A percentile compares a stretch with the other conserved stretches of the same genome.
Conservation (phyloP, 2,888 invertebrate genomes). For the Conops quadrifasciatus region DNA sequence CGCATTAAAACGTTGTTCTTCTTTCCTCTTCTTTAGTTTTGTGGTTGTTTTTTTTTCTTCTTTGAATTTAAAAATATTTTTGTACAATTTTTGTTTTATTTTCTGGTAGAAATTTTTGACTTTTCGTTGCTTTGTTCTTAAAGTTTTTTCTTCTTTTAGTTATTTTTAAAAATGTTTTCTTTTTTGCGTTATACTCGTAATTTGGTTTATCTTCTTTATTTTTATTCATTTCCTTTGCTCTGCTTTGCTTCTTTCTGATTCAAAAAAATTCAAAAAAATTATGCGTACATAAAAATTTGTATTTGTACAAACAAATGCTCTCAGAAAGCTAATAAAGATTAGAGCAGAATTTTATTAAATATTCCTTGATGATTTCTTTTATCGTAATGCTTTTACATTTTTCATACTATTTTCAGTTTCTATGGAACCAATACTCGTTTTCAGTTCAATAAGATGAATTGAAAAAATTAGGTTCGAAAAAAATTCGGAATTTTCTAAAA, state of each 20-base stretch:
- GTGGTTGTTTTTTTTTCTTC: not conserved
- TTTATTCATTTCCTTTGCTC: not conserved
- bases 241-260: slow-evolving; percentile 4
- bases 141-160: slow-evolving; percentile 9
- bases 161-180: slow-evolving; percentile 8
- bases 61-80: not conserved
- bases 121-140: not conserved
- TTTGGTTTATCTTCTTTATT: not conserved
- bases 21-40: not conserved
- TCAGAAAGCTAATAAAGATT: slow-evolving; percentile 9
- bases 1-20: slow-evolving; percentile 7
- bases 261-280: slow-evolving; percentile 10
- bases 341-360: slow-evolving; percentile 10
- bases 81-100: slow-evolving; percentile 1
- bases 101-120: not conserved
- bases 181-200: too few relatives aligned
- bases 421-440: slow-evolving; percentile 15
- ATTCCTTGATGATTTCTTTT: slow-evolving; percentile 24
- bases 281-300: slow-evolving; percentile 11
- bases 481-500: too few relatives aligned
- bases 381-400: too few relatives aligned
- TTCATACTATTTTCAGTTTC: slow-evolving; percentile 16
- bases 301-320: not conserved
- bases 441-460: not conserved
- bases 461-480: too few relatives aligned